Conservation (phyloP, 2,797 vertebrate species). For the Cyprinodon diabolis region DNA sequence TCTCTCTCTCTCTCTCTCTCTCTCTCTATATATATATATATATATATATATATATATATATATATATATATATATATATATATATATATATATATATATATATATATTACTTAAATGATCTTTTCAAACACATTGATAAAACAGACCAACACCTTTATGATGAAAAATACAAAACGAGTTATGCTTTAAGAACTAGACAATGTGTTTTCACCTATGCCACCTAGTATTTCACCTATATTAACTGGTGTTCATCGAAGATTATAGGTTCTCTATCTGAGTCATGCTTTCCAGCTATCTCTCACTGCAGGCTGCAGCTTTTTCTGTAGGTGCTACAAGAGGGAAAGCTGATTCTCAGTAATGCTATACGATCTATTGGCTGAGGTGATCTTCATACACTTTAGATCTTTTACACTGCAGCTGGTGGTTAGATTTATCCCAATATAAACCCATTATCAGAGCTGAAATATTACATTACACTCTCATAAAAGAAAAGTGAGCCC, state of each 20-base stretch:
- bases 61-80: too few relatives aligned
- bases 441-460: slow-evolving; percentile 53
- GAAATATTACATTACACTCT: slow-evolving; percentile 48
- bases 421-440: slow-evolving; percentile 40
- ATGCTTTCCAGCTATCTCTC: slow-evolving; percentile 17
- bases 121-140: neutral
- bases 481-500: slow-evolving; percentile 46
- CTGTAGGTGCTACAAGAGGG: slow-evolving; percentile 13
- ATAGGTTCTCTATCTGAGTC: slow-evolving; percentile 11
- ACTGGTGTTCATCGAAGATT: neutral
- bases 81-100: too few relatives aligned
- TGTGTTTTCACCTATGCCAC: slow-evolving; percentile 3
- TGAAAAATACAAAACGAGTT: neutral
- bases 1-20: too few relatives aligned
- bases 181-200: slow-evolving; percentile 1
- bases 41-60: too few relatives aligned
- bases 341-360: slow-evolving; percentile 38
- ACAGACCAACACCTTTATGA: neutral
- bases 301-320: slow-evolving; percentile 12
- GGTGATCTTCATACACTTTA: slow-evolving; percentile 22
- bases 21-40: too few relatives aligned
- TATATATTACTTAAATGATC: neutral
- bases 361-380: slow-evolving; percentile 38
- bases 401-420: slow-evolving; percentile 51
- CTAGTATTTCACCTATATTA: neutral